Base-by-base conservation (phyloP, 2,888 invertebrate genomes). In the Drosophila longiperda region DNA sequence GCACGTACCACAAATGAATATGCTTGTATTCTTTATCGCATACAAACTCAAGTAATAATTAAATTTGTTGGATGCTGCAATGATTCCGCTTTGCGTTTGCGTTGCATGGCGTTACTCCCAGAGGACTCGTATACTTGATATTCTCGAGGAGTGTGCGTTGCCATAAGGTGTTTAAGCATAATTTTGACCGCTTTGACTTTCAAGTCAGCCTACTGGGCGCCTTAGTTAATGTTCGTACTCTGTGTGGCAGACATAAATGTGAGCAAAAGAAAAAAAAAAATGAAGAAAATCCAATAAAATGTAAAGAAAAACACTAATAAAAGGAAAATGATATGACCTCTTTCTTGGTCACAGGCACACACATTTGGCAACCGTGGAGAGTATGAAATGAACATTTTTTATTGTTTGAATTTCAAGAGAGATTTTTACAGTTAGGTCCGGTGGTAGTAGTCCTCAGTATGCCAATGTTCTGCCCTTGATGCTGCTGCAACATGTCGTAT, bases 251-350 rank as follows among this genome's bases (percentile, higher is more conserved):
- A 65, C 79, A 82, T 82, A 82, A 82, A 82, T 71, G 78, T 66
- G 55, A 70, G 64, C 50, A 72, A 52, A 66, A 61, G 48, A 50
- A 38, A 15, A 36, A 34, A 15, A 20, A 17, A 26, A n/a, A 38
- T 5, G 12, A 38, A 49, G 54, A 59, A 66, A 80, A 71, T 52
- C 68, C 82, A 81, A 81, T 81, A 81, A 81, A 81, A 81, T 81
- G 83, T 80, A 73, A 81, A 80, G 78, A 80, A 80, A 70, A 80
- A 83, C 78, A 78, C 82, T 75, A 82, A 82, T 84, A 82, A 82
- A 82, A 82, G 73, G 69, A 71, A 82, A 84, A 84, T 82, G 71
- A 82, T 82, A 82, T 82, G 76, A 84, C 82, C 85, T 75, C 80
- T 82, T 84, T 84, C 50, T 50, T 54, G 50, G 62, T 40, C 68